Evolutionary conservation across 2,797 vertebrate species (phyloP), one percentile per base, ranked within the genome.

Genomic region (Chelonia mydas): DNA sequence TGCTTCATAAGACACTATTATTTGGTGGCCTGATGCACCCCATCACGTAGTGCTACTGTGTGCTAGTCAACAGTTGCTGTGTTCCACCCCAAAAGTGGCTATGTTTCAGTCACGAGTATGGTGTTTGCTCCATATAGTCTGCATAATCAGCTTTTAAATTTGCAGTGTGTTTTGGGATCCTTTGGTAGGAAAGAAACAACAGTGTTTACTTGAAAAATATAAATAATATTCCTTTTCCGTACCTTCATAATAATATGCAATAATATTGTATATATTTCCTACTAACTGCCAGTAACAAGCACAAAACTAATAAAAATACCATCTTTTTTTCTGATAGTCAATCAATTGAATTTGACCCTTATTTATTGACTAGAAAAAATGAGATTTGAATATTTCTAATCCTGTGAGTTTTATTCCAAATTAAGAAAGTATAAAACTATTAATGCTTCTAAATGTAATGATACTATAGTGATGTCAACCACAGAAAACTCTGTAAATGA

Each of bases 271-370:
- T 28, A 45, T 76, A 47, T 76, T 76, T 27, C 28, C 41, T 93
- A 91, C 47, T 87, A 91, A 90, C 93, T 92, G 81, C 50, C 50
- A 84, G 17, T 37, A 94, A 94, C 77, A 94, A 88, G 80, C 94
- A 84, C 33, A 94, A 87, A 96, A 94, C 50, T 96, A 96, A 97
- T 96, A 87, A 95, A 41, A 33, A 90, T 78, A 81, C 80, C 81
- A 72, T 81, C 86, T 86, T 94, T 80, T 82, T 90, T 92, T 83
- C 47, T 95, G 93, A 85, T 87, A 95, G 61, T 13, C 47, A 96
- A 92, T 92, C 84, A 88, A 92, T 89, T 76, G 84, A 92, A 81
- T n/a, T 92, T 54, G 15, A 88, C 50, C 89, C 90, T 82, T 3
- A 94, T 33, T 89, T 76, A 2, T 28, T 37, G 87, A 68, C 16